A percentile compares a stretch with the other conserved stretches of the same genome.
Evolutionary conservation across 1,140 invertebrate genomes (phyloP).

Genomic region (Aricia agestis): DNA sequence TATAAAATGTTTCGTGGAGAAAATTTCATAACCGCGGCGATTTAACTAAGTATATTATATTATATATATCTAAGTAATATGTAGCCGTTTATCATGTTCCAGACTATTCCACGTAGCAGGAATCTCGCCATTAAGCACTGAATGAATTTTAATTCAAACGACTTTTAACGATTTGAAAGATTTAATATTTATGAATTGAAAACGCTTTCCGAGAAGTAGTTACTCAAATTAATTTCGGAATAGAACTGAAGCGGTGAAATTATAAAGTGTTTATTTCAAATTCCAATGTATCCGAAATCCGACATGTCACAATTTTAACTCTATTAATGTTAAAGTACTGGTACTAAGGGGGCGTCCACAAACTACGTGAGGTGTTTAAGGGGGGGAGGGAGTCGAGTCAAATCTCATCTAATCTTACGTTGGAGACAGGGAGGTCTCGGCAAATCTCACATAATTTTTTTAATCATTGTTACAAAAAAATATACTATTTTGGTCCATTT

Average conservation of each 20-base stretch:
- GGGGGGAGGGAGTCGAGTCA: too few relatives aligned
- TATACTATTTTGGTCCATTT: too few relatives aligned
- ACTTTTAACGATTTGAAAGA: constrained; percentile 14
- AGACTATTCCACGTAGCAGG: constrained; percentile 4
- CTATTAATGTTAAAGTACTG: too few relatives aligned
- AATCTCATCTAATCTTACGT: too few relatives aligned
- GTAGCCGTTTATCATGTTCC: constrained; percentile 9
- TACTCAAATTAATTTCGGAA: constrained; percentile 4
- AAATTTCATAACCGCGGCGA: constrained; percentile 10
- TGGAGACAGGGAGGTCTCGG: too few relatives aligned
- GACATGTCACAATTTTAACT: too few relatives aligned
- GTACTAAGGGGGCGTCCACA: too few relatives aligned
- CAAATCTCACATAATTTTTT: too few relatives aligned
- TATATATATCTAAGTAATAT: neutral
- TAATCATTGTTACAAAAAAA: too few relatives aligned
- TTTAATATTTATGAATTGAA: constrained; percentile 15
- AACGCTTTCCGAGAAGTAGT: neutral
- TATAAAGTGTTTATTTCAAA: too few relatives aligned
- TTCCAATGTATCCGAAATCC: too few relatives aligned
- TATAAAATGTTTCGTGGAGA: constrained; percentile 16
- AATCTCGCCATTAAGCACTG: neutral
- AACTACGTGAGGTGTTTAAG: too few relatives aligned
- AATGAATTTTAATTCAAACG: constrained; percentile 4
- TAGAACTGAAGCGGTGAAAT: neutral
- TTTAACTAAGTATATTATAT: constrained; percentile 4